phyloP scores from a whole-genome alignment of 2,888 invertebrate genomes.

The Zaprionus lineosus region DNA sequence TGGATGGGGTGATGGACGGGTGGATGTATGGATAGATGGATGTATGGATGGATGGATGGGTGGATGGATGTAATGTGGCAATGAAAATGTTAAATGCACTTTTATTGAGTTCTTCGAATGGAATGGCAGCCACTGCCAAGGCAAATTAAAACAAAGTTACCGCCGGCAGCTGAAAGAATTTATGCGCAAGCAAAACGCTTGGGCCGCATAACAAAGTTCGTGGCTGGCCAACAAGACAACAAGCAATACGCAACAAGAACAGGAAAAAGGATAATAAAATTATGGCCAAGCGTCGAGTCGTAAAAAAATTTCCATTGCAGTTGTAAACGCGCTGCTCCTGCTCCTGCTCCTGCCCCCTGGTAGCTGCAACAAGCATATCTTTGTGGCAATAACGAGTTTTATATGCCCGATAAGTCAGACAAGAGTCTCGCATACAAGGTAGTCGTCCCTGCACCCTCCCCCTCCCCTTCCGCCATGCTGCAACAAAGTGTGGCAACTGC shows the following conservation, averaged over 20 bases:
- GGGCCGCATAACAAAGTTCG: slow-evolving; percentile 26
- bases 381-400: slow-evolving; percentile 43
- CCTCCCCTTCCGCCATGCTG: too few species aligned
- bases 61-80: slow-evolving; percentile 50
- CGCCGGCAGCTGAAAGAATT: slow-evolving; percentile 31
- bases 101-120: slow-evolving; percentile 63
- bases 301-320: slow-evolving; percentile 69
- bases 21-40: slow-evolving; percentile 1
- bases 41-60: background rate
- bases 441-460: too few species aligned
- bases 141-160: slow-evolving; percentile 64
- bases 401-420: slow-evolving; percentile 47
- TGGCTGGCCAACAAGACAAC: background rate
- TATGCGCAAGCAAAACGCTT: slow-evolving; percentile 33
- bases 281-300: slow-evolving; percentile 54
- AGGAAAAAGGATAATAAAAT: slow-evolving; percentile 30
- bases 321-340: too few species aligned
- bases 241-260: background rate
- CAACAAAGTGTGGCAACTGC: slow-evolving; percentile 8
- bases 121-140: slow-evolving; percentile 37
- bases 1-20: background rate
- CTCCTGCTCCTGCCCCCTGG: slow-evolving; percentile 24
- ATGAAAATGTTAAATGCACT: slow-evolving; percentile 67
- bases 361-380: slow-evolving; percentile 7
- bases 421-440: slow-evolving; percentile 10